Base-by-base conservation (phyloP, 2,888 invertebrate species). In the Uloborus plumipes region DNA sequence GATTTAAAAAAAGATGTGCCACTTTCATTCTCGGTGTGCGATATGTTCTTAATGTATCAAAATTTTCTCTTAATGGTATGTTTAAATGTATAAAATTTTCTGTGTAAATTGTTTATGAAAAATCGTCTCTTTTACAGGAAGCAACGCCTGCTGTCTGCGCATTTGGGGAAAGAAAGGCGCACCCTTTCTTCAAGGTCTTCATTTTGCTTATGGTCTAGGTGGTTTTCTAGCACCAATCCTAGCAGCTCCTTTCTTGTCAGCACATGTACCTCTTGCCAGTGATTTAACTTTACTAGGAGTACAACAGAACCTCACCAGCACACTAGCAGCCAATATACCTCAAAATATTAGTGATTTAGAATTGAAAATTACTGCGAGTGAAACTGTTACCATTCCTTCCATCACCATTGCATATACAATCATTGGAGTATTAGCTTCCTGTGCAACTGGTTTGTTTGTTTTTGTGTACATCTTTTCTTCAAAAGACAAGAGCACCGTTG, bases 131-230 rank as follows among this genome's bases (percentile, higher is more conserved):
- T 47, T 86, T 86, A 55, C 88, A 90, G 90, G 90, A 77, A 89
- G 89, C 20, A 90, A 90, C 86, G 88, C 89, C 15, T 87, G 89
- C 75, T 89, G 89, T 86, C 86, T 90, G 9, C 72, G 75, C 15
- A 72, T 83, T 6, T 83, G 83, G 83, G 73, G 77, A 20, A 73
- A 77, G 22, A 83, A 83, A 49, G 69, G 77, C 11, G 83, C 83
- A 16, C 83, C 83, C 7, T 64, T 55, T 50, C 49, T 83, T 22
- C 83, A 83, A 73, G 77, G 71, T 15, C 83, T 83, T 39, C 83
- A 83, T 22, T 83, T 83, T 31, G 18, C 65, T 9, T 83, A 83
- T 49, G 83, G 83, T 14, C 16, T 51, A 22, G 83, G 83, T 18
- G 83, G 73, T 18, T 77, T 83, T 31, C 31, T 83, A 9, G 83